A percentile compares a stretch with the other conserved stretches of the same genome.
Conservation (phyloP, 2,113 vertebrate genomes). For the Antechinus flavipes region DNA sequence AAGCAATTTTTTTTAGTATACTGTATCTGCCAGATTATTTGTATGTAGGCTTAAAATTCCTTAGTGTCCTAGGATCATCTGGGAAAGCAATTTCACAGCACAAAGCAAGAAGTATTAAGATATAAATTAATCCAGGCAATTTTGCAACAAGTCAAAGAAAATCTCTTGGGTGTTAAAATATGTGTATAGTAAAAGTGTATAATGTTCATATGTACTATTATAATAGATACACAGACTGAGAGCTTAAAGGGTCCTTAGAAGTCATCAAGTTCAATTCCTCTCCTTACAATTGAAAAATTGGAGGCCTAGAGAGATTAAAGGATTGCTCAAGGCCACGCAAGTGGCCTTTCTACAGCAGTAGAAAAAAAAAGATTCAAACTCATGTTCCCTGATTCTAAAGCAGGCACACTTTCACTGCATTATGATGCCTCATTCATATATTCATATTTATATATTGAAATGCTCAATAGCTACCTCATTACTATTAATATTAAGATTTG, state of each 20-base stretch:
- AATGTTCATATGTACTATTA: neutral
- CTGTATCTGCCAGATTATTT: slow-evolving; percentile 29
- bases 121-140: slow-evolving; percentile 29
- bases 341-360: neutral
- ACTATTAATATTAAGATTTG: neutral
- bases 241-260: neutral
- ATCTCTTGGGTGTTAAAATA: neutral
- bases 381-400: neutral
- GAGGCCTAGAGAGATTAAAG: neutral
- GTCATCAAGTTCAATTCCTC: neutral
- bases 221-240: neutral
- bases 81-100: neutral
- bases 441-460: neutral
- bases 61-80: neutral
- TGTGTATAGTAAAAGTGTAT: neutral
- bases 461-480: neutral
- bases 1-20: neutral
- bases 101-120: slow-evolving; percentile 15
- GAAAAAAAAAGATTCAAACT: neutral
- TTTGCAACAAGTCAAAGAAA: neutral
- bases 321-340: neutral
- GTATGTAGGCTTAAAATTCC: slow-evolving; percentile 15
- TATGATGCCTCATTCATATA: neutral
- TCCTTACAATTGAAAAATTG: neutral
- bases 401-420: neutral